Evolutionary conservation across 2,113 vertebrate species (phyloP).

Genomic region (Sterna hirundo): DNA sequence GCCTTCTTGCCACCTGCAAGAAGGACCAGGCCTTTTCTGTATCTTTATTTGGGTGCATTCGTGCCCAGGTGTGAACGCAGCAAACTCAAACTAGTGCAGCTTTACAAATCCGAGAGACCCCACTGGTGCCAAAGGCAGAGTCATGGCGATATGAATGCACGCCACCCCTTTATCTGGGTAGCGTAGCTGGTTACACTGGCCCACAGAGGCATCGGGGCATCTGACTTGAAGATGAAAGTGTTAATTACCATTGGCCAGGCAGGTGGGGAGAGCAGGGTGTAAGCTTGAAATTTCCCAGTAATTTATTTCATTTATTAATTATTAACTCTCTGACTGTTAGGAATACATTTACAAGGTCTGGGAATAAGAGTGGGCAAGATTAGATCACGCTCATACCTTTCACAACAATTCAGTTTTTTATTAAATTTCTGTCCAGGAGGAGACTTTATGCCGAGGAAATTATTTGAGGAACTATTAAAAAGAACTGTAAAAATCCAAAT

Average conservation of each 20-base stretch:
- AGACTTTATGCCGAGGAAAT: slow-evolving; percentile 10
- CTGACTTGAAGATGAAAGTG: neutral
- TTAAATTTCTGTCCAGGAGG: slow-evolving; percentile 5
- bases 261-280: neutral
- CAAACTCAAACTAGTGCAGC: neutral
- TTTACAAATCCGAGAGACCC: neutral
- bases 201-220: neutral
- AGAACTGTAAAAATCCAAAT: neutral
- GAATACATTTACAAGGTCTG: neutral
- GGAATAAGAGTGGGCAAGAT: neutral
- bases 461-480: slow-evolving; percentile 1
- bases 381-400: neutral
- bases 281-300: neutral
- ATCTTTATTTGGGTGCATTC: neutral
- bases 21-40: neutral
- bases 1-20: neutral
- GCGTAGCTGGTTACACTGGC: neutral
- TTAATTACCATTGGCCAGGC: neutral
- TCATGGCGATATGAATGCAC: rapidly evolving
- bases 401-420: slow-evolving; percentile 15
- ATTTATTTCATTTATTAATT: slow-evolving; percentile 29
- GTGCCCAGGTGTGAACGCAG: neutral
- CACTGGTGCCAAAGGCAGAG: neutral
- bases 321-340: slow-evolving; percentile 10
- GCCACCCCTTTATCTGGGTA: neutral